Evolutionary conservation across 2,113 vertebrate genomes (phyloP), one percentile per base, ranked within the genome.

Genomic region (Pseudorhombus dupliciocellatus): DNA sequence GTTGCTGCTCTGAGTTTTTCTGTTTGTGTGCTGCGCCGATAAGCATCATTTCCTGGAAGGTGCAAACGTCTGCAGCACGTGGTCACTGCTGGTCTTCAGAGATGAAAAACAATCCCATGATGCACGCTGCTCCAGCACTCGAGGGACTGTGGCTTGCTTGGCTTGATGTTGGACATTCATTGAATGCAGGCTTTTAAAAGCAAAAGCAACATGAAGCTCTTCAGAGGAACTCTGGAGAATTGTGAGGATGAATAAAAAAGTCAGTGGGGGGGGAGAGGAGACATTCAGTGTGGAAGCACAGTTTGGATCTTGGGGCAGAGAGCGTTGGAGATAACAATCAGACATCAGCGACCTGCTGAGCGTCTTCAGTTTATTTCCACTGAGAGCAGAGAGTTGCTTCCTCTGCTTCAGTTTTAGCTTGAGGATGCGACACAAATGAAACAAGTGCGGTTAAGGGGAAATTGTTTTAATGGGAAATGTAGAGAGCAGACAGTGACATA

Each of bases 321-420:
- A 75, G 55, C 18, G 16, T 12, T 21, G 37, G 65, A 66, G 67
- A 80, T 66, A 67, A 60, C 77, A 77, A 84, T 86, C 83, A 87
- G 79, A 77, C 79, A 82, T 76, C 76, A 76, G 73, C 76, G 54
- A 77, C 79, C 75, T 84, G 83, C 88, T 77, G 86, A 71, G 84
- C 67, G 55, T 81, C 75, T 79, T 80, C 80, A 63, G 75, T 67
- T 70, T 74, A 55, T 80, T 75, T 66, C 72, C 63, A 22, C 37
- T 57, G 74, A 64, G 63, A 75, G 75, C 51, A 65, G 63, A 69
- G 44, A 54, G 73, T 79, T 79, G 68, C 75, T 76, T 65, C 66
- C 61, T 51, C 28, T 67, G 37, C 66, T 61, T 71, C 62, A 52
- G 24, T 31, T 12, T 61, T 72, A 37, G 70, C 69, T 63, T 58